Base-by-base conservation (phyloP, 2,797 vertebrate species). In the Ara ararauna region DNA sequence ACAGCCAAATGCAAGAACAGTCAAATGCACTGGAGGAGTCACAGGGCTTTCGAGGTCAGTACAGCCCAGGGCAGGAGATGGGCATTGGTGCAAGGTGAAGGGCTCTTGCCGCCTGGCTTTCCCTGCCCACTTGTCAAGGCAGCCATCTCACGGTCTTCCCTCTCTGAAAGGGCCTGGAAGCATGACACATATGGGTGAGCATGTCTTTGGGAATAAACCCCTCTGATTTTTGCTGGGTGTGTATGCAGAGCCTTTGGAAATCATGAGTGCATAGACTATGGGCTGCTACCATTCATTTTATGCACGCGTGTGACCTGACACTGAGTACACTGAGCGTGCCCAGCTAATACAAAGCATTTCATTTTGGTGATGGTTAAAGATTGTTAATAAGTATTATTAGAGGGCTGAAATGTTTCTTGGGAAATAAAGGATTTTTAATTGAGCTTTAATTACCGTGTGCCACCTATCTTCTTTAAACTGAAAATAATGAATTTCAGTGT, bases 171-270 rank as follows among this genome's bases (percentile, higher is more conserved):
- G 47, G 36, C 58, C 42, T 68, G 70, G 58, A 78, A 72, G 38
- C 7, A 10, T 18, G 38, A 23, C 0, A 0, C 0, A 0, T 32
- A 56, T 0, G 2, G 34, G 5, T 29, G 13, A 62, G 34, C 9
- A 44, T 2, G 2, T 48, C 74, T 70, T 44, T 60, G 65, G 67
- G 47, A 73, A 78, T 27, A 40, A 64, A 94, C 61, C 3, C 8
- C 24, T 60, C 32, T 40, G 27, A 0, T 32, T 89, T 87, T 70
- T 89, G 13, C 30, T 73, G 44, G 3, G 1, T 65, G 32, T 64
- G 30, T 26, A 18, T 26, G 23, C 21, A 90, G 56, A 87, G 7
- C 38, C 30, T 79, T 71, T 26, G 72, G 56, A 66, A 89, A 87
- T 8, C 0, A 0, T 23, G 74, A 70, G 8, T 29, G 24, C 26